phyloP scores from a whole-genome alignment of 2,888 invertebrate species.

The Ectobius pallidus region DNA sequence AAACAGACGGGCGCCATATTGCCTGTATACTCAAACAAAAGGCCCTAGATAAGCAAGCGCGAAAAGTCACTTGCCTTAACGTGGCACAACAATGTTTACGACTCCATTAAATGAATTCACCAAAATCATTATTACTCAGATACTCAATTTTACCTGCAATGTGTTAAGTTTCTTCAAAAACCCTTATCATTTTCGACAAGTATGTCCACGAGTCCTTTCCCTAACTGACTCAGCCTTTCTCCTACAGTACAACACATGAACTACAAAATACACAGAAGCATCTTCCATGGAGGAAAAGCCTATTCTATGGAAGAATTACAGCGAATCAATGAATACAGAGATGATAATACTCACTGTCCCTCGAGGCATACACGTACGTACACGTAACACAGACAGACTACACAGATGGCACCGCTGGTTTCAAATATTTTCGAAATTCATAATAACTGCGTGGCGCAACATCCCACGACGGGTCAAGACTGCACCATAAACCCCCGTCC shows the following conservation, averaged over 20 bases:
- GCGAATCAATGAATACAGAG: too few species aligned
- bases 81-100: background rate
- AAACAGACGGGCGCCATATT: slow-evolving; percentile 19
- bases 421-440: too few species aligned
- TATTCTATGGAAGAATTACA: too few species aligned
- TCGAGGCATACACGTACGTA: too few species aligned
- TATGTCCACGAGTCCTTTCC: background rate
- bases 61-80: background rate
- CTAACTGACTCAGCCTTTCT: background rate
- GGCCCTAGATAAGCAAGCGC: background rate
- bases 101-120: background rate
- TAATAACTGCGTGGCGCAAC: too few species aligned
- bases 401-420: too few species aligned
- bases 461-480: too few species aligned
- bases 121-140: background rate
- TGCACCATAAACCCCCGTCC: too few species aligned
- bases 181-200: background rate
- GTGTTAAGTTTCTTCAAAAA: background rate
- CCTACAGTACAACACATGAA: background rate
- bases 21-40: slow-evolving; percentile 18
- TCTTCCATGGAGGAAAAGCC: too few species aligned
- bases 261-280: background rate
- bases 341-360: too few species aligned
- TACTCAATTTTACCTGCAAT: background rate
- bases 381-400: too few species aligned